Conservation (phyloP, 2,888 invertebrate species). For the Erynnis tages region DNA sequence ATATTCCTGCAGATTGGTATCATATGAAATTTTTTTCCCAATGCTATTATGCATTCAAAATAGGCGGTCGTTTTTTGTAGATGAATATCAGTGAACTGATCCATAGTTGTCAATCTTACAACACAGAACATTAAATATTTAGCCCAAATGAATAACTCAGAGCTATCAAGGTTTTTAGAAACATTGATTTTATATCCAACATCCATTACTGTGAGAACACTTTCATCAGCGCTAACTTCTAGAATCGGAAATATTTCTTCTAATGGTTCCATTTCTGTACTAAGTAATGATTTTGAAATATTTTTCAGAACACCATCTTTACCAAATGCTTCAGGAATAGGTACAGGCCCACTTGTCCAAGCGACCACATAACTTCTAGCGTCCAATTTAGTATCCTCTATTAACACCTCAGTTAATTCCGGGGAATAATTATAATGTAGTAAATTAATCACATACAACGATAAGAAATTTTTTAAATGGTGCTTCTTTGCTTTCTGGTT, state of each 20-base stretch:
- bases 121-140: constrained; percentile 67
- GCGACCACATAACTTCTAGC: constrained; percentile 73
- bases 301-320: constrained; percentile 54
- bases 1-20: constrained; percentile 55
- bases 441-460: constrained; percentile 75
- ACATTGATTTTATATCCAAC: constrained; percentile 48
- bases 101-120: constrained; percentile 57
- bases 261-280: constrained; percentile 49
- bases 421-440: constrained; percentile 82
- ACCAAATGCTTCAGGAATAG: constrained; percentile 53
- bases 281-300: constrained; percentile 67
- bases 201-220: constrained; percentile 46
- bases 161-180: constrained; percentile 48
- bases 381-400: constrained; percentile 70
- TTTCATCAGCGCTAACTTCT: constrained; percentile 42
- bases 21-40: constrained; percentile 56
- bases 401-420: constrained; percentile 70
- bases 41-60: constrained; percentile 54
- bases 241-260: constrained; percentile 56
- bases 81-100: constrained; percentile 46
- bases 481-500: constrained; percentile 59
- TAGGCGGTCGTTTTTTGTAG: constrained; percentile 52
- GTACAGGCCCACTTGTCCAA: constrained; percentile 66
- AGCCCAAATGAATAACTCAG: constrained; percentile 64
- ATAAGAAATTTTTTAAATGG: constrained; percentile 61